These are phyloP conservation scores for Streptopelia turtur DNA, from an alignment of 2,797 vertebrate species.

Conservation along the genomic window DNA sequence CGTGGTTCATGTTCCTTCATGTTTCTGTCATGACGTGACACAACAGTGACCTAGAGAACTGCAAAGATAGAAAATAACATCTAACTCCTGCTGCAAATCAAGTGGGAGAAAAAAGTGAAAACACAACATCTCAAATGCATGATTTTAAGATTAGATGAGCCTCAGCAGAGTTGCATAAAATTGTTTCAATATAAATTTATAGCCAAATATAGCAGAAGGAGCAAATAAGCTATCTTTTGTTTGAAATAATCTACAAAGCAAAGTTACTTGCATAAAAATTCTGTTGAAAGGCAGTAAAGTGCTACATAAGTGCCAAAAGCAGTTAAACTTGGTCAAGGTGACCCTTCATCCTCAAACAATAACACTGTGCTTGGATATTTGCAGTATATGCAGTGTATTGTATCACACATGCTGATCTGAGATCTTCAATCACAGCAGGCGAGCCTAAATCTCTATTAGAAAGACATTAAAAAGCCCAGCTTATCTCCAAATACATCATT, in stretches of 20 bases:
- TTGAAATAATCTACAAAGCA: not conserved
- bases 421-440: not conserved
- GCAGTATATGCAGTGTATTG: not conserved
- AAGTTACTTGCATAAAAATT: not conserved
- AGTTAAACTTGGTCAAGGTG: not conserved
- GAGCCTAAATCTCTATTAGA: not conserved
- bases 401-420: not conserved
- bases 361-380: not conserved
- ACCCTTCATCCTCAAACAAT: not conserved
- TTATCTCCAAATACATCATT: not conserved
- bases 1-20: not conserved
- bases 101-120: not conserved
- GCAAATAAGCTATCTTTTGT: not conserved
- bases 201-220: not conserved
- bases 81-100: not conserved
- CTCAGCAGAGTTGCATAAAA: not conserved
- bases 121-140: not conserved
- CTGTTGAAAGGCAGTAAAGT: not conserved
- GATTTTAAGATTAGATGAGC: not conserved
- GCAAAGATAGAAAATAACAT: not conserved
- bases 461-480: not conserved
- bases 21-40: not conserved
- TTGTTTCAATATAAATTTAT: not conserved
- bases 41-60: not conserved
- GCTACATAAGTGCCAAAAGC: not conserved